Evolutionary conservation across 2,888 invertebrate genomes (phyloP), one percentile per base, ranked within the genome.

Genomic region (Azorinus chamasolen): DNA sequence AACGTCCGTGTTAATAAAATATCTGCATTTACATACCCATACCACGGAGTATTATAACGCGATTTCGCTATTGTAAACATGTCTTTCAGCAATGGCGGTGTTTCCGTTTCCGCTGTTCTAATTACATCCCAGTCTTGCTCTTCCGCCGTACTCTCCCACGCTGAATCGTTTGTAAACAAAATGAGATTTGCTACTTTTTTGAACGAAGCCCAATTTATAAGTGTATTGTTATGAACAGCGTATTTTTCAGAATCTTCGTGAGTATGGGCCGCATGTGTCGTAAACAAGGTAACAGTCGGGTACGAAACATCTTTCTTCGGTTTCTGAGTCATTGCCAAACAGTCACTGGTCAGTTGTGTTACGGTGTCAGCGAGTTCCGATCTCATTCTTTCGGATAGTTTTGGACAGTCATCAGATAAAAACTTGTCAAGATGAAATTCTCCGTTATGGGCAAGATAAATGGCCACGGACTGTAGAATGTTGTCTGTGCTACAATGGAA

Each of bases 201-300:
- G 24, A 84, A 78, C 24, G 58, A 51, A 8, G 80, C 78, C 86
- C 86, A 86, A 58, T 86, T 86, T 3, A 48, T 51, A 18, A 84
- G 43, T 6, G 86, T 86, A 39, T 84, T 83, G 18, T 77, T 77
- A 72, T 84, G 83, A 18, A 86, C 79, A 6, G 46, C 32, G 20
- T 66, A 20, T 57, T 83, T 84, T 46, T 80, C 83, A 20, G 53
- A 20, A 54, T 75, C 72, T 2, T 50, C 22, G 55, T 81, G 81
- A 20, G 39, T 37, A 53, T 81, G 81, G 3, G 69, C 64, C 14
- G 81, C 74, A 32, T 72, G 70, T 14, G 81, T 81, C 4, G 81
- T 81, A 22, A 81, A 71, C 18, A 81, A 27, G 12, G 81, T 81
- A 8, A 81, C 27, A 16, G 72, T 25, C 20, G 81, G 78, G 43